Conservation (phyloP, 2,888 invertebrate genomes). For the Diabrotica balteata region DNA sequence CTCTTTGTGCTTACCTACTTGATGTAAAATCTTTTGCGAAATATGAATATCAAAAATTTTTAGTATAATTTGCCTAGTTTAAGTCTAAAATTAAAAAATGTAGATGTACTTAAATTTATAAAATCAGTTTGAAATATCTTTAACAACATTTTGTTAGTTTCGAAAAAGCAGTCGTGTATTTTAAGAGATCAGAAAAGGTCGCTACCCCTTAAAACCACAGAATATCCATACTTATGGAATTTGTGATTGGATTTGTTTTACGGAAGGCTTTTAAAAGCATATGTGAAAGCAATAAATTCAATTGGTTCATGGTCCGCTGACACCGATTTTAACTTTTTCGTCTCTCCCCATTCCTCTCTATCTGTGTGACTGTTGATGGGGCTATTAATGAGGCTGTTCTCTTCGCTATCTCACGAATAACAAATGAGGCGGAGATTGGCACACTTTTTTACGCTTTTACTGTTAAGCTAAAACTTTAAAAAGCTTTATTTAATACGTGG, state of each 20-base stretch:
- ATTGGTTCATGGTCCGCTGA: conserved; percentile 42
- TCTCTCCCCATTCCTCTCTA: conserved; percentile 14
- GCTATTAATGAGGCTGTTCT: conserved; percentile 22
- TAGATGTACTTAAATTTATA: no score
- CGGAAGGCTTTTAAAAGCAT: conserved; percentile 39
- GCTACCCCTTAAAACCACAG: conserved; percentile 22
- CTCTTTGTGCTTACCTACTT: no score
- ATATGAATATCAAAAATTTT: no score
- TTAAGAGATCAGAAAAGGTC: conserved; percentile 7
- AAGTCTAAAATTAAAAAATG: no score
- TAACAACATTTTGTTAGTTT: not conserved
- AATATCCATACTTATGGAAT: conserved; percentile 16
- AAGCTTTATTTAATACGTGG: no score
- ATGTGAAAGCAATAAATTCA: conserved; percentile 39
- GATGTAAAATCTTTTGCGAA: no score
- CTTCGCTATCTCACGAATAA: conserved; percentile 19
- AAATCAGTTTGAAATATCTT: not conserved
- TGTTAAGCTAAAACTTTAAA: not conserved
- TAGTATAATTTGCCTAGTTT: no score
- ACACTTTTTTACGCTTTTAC: not conserved
- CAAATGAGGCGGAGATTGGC: conserved; percentile 8
- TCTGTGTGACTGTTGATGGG: conserved; percentile 23
- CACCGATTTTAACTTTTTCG: conserved; percentile 38
- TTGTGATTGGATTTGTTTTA: conserved; percentile 38
- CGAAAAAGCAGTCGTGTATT: not conserved